Percentiles rank a stretch among this genome's conserved stretches.
Conservation (phyloP, 2,113 vertebrate genomes). For the Nannospalax galili region DNA sequence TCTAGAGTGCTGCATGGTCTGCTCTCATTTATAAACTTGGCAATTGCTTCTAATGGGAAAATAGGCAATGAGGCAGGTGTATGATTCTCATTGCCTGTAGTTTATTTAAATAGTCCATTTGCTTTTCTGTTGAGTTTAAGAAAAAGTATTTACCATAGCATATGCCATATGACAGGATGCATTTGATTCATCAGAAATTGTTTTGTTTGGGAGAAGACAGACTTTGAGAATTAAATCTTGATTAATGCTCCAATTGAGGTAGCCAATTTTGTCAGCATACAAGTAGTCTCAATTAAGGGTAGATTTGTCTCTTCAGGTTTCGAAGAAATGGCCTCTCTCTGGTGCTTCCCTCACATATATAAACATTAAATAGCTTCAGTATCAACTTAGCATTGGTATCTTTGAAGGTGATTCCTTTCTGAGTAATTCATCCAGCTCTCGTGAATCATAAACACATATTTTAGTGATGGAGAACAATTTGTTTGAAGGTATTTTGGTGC, state of each 20-base stretch:
- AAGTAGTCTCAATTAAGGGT: slow-evolving; percentile 32
- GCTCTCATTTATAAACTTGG: slow-evolving; percentile 61
- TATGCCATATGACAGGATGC: slow-evolving; percentile 39
- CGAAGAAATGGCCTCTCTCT: slow-evolving; percentile 33
- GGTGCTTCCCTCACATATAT: background rate
- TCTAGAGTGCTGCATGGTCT: background rate
- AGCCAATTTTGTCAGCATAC: background rate
- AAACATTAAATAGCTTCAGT: slow-evolving; percentile 57
- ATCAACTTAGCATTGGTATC: slow-evolving; percentile 13
- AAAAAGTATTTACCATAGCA: slow-evolving; percentile 65
- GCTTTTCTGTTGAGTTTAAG: slow-evolving; percentile 48
- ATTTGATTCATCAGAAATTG: slow-evolving; percentile 46
- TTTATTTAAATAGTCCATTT: slow-evolving; percentile 66
- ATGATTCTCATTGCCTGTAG: background rate
- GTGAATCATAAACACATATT: background rate
- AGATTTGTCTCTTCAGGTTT: slow-evolving; percentile 60
- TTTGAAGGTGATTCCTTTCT: background rate
- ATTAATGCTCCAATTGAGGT: slow-evolving; percentile 58
- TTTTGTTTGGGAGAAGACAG: slow-evolving; percentile 34
- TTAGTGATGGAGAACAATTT: slow-evolving; percentile 36
- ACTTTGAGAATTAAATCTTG: slow-evolving; percentile 40
- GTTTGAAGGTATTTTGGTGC: background rate
- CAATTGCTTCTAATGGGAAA: slow-evolving; percentile 54
- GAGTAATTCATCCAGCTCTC: background rate
- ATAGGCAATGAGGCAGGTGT: background rate